These are phyloP conservation scores for Plodia interpunctella DNA, from an alignment of 1,140 invertebrate genomes.

Conservation along the genomic window DNA sequence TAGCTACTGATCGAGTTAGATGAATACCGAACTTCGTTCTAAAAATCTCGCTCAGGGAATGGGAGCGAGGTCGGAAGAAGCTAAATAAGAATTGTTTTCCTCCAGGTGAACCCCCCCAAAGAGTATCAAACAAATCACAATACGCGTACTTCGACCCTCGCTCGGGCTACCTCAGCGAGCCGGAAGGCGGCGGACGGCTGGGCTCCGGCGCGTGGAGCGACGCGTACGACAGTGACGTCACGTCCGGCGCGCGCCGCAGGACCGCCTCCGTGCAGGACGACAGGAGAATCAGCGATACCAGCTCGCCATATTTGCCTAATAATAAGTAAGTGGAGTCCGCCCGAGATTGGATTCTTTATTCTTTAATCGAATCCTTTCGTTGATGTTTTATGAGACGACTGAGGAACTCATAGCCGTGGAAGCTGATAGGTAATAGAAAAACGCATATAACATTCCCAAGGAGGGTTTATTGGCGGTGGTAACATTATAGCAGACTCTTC, in stretches of 20 bases:
- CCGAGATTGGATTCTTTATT: background rate
- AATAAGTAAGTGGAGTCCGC: slow-evolving; percentile 54
- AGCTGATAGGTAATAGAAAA: too few species aligned
- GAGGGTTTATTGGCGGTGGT: too few species aligned
- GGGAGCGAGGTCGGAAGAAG: too few species aligned
- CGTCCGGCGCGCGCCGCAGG: slow-evolving; percentile 49
- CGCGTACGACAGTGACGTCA: slow-evolving; percentile 69
- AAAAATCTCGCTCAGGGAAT: too few species aligned
- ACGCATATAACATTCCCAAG: too few species aligned
- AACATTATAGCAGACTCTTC: too few species aligned
- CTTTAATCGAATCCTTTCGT: too few species aligned
- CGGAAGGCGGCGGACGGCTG: slow-evolving; percentile 67
- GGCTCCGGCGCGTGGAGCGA: slow-evolving; percentile 61
- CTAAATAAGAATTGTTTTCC: too few species aligned
- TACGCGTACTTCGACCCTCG: slow-evolving; percentile 75
- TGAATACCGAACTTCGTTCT: too few species aligned
- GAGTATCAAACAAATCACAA: slow-evolving; percentile 61
- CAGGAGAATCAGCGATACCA: slow-evolving; percentile 41
- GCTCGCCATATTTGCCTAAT: slow-evolving; percentile 51
- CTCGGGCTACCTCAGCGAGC: slow-evolving; percentile 73
- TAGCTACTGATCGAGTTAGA: too few species aligned
- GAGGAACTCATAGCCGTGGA: too few species aligned
- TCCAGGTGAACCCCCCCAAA: slow-evolving; percentile 54
- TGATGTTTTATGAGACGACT: too few species aligned
- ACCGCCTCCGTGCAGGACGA: slow-evolving; percentile 72